Evolutionary conservation across 2,888 invertebrate genomes (phyloP).

Genomic region (Aleiodes alternator): DNA sequence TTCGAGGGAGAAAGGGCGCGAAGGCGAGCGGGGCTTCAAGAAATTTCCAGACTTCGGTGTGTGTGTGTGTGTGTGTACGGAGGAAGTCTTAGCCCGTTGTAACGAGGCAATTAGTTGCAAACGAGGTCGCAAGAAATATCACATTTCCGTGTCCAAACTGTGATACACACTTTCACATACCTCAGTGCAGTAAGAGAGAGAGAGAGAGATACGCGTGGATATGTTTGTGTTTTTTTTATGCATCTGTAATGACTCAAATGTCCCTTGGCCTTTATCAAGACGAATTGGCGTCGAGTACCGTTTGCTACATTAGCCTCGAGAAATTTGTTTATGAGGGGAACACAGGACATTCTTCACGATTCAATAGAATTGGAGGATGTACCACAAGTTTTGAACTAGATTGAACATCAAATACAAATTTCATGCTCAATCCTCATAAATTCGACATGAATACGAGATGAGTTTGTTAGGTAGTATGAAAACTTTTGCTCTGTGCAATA

Average conservation of each 20-base stretch:
- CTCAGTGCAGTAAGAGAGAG: conserved; percentile 1
- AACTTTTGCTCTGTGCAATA: too few species aligned
- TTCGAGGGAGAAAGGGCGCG: too few species aligned
- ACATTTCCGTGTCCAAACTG: conserved; percentile 22
- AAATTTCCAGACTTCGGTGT: conserved; percentile 15
- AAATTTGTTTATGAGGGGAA: too few species aligned
- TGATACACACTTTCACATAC: conserved; percentile 38
- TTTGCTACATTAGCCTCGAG: too few species aligned
- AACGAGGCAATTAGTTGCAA: conserved; percentile 42
- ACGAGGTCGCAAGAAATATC: conserved; percentile 40
- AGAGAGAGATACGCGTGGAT: neutral
- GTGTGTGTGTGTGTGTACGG: conserved; percentile 4
- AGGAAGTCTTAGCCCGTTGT: conserved; percentile 4
- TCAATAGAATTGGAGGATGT: too few species aligned
- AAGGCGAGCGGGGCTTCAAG: neutral
- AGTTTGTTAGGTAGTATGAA: too few species aligned
- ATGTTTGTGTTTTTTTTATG: conserved; percentile 18
- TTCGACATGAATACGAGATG: too few species aligned
- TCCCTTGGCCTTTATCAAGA: conserved; percentile 26
- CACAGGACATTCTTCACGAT: too few species aligned
- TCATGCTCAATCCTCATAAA: too few species aligned
- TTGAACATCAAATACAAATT: too few species aligned
- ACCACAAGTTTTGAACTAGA: too few species aligned
- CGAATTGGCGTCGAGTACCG: conserved; percentile 8
- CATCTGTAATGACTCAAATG: conserved; percentile 14